These are phyloP conservation scores for Cheilosia vernalis DNA, from an alignment of 2,888 invertebrate species.

Conservation along the genomic window DNA sequence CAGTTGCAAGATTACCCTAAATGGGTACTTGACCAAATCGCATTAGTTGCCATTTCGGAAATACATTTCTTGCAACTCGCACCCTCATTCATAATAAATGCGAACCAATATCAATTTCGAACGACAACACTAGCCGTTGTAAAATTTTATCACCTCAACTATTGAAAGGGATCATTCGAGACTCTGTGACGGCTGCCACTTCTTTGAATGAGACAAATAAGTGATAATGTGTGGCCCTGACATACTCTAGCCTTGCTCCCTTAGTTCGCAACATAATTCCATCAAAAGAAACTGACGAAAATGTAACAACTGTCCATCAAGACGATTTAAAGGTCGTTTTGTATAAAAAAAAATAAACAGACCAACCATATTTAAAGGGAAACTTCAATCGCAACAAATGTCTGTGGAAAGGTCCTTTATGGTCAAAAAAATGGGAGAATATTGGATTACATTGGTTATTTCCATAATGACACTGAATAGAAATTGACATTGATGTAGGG, in stretches of 20 bases:
- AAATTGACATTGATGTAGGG: slow-evolving; percentile 69
- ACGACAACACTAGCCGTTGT: slow-evolving; percentile 64
- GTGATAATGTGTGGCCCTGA: slow-evolving; percentile 46
- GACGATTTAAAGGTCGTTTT: slow-evolving; percentile 47
- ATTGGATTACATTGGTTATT: slow-evolving; percentile 65
- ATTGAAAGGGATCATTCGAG: slow-evolving; percentile 29
- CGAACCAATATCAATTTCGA: slow-evolving; percentile 65
- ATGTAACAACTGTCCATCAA: slow-evolving; percentile 69
- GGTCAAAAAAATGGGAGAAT: slow-evolving; percentile 49
- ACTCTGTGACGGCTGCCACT: slow-evolving; percentile 6
- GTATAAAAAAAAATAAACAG: background rate
- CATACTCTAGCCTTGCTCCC: background rate
- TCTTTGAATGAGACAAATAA: slow-evolving; percentile 60
- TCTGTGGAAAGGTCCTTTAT: slow-evolving; percentile 42
- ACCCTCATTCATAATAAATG: slow-evolving; percentile 61
- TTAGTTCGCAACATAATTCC: slow-evolving; percentile 31
- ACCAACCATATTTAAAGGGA: slow-evolving; percentile 34
- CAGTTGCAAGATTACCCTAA: slow-evolving; percentile 68
- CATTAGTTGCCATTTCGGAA: slow-evolving; percentile 57
- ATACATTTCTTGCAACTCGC: slow-evolving; percentile 24
- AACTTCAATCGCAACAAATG: background rate
- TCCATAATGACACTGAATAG: slow-evolving; percentile 67
- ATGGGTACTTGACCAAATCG: slow-evolving; percentile 70
- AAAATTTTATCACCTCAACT: slow-evolving; percentile 73
- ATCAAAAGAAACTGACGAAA: slow-evolving; percentile 62